Base-by-base conservation (phyloP, 2,888 invertebrate species). In the Scaptodrosophila latifasciaeformis region DNA sequence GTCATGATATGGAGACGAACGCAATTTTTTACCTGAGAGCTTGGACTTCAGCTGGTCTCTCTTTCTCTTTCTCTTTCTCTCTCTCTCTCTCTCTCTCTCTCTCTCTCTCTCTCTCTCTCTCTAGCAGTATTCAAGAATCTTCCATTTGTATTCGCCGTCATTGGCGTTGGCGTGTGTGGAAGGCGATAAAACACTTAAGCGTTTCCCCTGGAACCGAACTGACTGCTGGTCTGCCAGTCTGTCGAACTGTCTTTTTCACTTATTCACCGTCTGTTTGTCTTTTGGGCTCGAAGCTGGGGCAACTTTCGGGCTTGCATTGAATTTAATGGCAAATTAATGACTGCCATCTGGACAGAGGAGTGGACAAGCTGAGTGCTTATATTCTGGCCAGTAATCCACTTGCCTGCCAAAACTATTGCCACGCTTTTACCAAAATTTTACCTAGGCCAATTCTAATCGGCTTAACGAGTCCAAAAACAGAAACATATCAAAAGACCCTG, bases 131-230 rank as follows among this genome's bases (percentile, higher is more conserved):
- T n/a, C n/a, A n/a, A n/a, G n/a, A 12, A 27, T n/a, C 37, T 34
- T 30, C 55, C 49, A 43, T 55, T 49, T 24, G 24, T 3, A 24
- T 55, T 50, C 13, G 39, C 46, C 47, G 55, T 13, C 24, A 44
- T 31, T n/a, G 48, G 52, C 59, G 54, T 59, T 7, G 48, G 54
- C 42, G 56, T 66, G 57, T 60, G 49, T 48, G 49, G 54, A 57
- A 56, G 31, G 51, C 50, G 62, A 67, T 74, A 74, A 70, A 62
- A 51, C 56, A 65, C 46, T 74, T 59, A 58, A 54, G 58, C 54
- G 39, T 24, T 24, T 3, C 24, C 24, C 24, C 24, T 24, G 4
- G 4, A 7, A 5, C 24, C 24, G 7, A 3, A 7, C 7, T 24
- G 4, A 5, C 24, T 24, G 4, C 24, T 24, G 24, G 4, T 24